Evolutionary conservation across 1,140 invertebrate genomes (phyloP), one percentile per base, ranked within the genome.

Genomic region (Drosophila pectinifera): DNA sequence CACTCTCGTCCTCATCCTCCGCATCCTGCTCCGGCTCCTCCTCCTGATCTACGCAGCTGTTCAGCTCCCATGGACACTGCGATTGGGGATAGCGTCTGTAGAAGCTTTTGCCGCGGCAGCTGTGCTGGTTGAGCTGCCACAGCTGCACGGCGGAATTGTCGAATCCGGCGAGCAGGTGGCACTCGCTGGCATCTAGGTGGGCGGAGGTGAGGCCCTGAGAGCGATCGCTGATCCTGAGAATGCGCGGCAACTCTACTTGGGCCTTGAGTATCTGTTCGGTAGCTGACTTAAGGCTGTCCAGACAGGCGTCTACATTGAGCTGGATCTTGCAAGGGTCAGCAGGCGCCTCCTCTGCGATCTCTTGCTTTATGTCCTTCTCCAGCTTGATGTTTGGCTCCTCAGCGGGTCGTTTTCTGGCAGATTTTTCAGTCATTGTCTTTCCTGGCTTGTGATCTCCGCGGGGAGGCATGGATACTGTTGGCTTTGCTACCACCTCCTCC

Each of bases 81-180:
- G 70, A 61, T 14, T 91, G 72, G 3, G 76, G 48, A 22, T 69
- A 57, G 4, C 73, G 76, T 16, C 64, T 55, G 48, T 91, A 92
- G 6, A 92, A 62, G 64, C 78, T 91, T 42, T 77, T 90, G 1
- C 90, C 91, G n/a, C 68, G 59, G 11, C 68, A 85, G 18, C 64
- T 77, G 16, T 85, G 84, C 69, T 91, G 81, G 69, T 91, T 92
- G 0, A 92, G 69, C 61, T 91, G 90, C 91, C 92, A 92, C 26
- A 92, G 43, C 48, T 91, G 85, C 38, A 92, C 70, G 10, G 84
- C 43, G 2, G 92, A 92, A 58, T 83, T 90, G 36, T 92, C 79
- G 42, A 91, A 92, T 1, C 92, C 92, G 1, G 90, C 90, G 11
- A 89, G 53, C 49, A 92, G 42, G 72, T 92, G 91, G 26, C 91